Base-by-base conservation (phyloP, 2,888 invertebrate genomes). In the Eupithecia inturbata region DNA sequence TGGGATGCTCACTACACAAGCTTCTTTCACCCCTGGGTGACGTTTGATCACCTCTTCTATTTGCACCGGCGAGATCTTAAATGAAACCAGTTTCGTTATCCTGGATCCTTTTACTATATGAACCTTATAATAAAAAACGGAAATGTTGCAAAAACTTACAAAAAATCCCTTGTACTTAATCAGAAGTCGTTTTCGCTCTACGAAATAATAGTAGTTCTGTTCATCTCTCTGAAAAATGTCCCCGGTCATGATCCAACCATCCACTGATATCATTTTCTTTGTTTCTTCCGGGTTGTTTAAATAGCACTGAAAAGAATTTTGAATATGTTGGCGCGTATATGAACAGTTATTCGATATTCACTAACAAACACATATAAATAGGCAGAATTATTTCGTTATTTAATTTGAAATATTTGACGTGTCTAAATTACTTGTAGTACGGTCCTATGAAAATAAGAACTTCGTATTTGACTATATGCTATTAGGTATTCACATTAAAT, bases 201-300 rank as follows among this genome's bases (percentile, higher is more conserved):
- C 85, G 62, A 87, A 89, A 79, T 82, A 88, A 76, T 84, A 89
- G 76, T 83, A 83, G 57, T 84, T 77, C 22, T 84, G 74, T 9
- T 86, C 83, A 73, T 87, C 86, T 74, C 73, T 85, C 78, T 84
- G 85, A 72, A 90, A 88, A 28, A 89, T 79, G 77, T 89, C 89
- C 33, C 88, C 89, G 3, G 89, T 89, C 68, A 82, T 87, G 67
- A 90, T 76, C 87, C 88, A 90, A 4, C 86, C 89, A 62, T 89
- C 87, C 10, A 83, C 81, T 7, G 87, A 86, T 62, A 88, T 70
- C 67, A 88, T 83, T 45, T 79, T 79, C 57, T 77, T 80, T 14
- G 88, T 88, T 75, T 88, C 88, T 71, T 87, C 83, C 16, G 81
- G 81, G 74, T 89, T 88, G 64, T 87, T 85, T 26, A 86, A 77